These are phyloP conservation scores for Nowickia ferox DNA, from an alignment of 2,888 invertebrate species.

Conservation along the genomic window DNA sequence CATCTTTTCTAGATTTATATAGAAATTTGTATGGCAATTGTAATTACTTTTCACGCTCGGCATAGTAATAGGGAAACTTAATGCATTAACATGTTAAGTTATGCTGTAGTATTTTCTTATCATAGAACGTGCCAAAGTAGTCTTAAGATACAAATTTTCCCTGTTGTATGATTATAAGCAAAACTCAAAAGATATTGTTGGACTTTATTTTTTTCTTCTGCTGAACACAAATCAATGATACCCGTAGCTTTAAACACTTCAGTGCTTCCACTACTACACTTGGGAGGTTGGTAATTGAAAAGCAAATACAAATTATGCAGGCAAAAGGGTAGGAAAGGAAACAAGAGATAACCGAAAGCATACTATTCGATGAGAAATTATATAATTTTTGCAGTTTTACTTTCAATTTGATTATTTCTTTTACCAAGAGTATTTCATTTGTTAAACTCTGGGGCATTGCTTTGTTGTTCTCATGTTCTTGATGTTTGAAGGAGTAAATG, in stretches of 20 bases:
- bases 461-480: not conserved
- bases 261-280: not conserved
- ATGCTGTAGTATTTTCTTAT: not conserved
- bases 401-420: not conserved
- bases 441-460: not conserved
- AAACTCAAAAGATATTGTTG: not conserved
- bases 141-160: not conserved
- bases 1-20: too few relatives aligned
- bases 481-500: not conserved
- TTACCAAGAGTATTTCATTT: not conserved
- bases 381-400: not conserved
- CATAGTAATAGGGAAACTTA: too few relatives aligned
- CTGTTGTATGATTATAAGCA: not conserved
- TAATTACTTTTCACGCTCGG: too few relatives aligned
- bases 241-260: not conserved
- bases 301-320: not conserved
- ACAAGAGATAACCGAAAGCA: not conserved
- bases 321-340: not conserved
- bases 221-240: constrained; percentile 3
- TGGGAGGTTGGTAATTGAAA: constrained; percentile 7
- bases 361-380: not conserved
- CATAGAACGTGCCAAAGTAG: constrained; percentile 5
- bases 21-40: too few relatives aligned
- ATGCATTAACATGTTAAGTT: not conserved
- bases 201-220: not conserved